phyloP scores from a whole-genome alignment of 1,140 invertebrate genomes.

The Oppia nitens region DNA sequence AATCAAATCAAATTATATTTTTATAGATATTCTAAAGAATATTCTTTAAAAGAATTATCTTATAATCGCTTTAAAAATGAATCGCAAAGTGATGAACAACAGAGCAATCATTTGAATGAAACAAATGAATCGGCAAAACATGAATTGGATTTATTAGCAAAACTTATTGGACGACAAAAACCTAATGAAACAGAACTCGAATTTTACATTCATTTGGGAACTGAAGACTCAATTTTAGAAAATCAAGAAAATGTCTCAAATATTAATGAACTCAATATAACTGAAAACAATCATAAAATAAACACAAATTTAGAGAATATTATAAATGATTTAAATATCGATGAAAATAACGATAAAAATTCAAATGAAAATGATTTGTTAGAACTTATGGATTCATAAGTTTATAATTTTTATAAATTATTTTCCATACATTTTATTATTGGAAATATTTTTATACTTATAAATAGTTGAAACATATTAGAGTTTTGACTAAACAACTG shows the following conservation, averaged over 20 bases:
- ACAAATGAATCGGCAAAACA: background rate
- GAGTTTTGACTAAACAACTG: too few species aligned
- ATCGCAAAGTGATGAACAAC: background rate
- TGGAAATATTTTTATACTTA: too few species aligned
- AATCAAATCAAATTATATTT: background rate
- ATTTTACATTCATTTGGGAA: background rate
- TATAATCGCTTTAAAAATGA: background rate
- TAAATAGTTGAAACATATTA: too few species aligned
- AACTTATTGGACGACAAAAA: background rate
- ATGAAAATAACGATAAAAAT: background rate
- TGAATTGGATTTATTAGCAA: background rate
- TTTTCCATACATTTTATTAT: background rate
- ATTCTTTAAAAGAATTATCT: background rate
- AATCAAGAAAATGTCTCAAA: background rate
- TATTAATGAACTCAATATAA: conserved; percentile 1
- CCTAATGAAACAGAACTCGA: background rate
- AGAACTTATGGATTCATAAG: conserved; percentile 10
- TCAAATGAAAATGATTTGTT: background rate
- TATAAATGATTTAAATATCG: conserved; percentile 8
- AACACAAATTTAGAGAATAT: conserved; percentile 1
- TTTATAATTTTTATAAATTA: background rate
- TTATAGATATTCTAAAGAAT: background rate
- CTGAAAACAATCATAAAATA: background rate
- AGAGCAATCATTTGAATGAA: background rate
- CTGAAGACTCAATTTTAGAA: background rate